Evolutionary conservation across 2,113 vertebrate species (phyloP).

Genomic region (Pangasianodon hypophthalmus): DNA sequence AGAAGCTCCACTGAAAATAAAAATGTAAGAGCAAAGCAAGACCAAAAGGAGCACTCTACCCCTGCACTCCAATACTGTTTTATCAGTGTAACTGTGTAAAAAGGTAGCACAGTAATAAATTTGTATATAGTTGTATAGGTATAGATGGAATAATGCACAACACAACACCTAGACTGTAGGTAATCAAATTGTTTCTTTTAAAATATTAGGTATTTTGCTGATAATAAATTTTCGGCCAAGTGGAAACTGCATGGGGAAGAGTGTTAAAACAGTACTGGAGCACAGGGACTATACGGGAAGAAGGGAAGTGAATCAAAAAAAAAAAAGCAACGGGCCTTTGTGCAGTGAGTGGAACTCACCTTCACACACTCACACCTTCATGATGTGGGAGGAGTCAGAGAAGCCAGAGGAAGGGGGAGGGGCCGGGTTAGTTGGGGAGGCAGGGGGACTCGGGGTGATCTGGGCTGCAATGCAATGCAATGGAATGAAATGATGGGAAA

Average conservation of each 20-base stretch:
- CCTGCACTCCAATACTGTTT: constrained; percentile 17
- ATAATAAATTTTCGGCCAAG: not conserved
- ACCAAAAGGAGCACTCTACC: constrained; percentile 3
- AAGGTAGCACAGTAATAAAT: not conserved
- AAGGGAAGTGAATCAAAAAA: not conserved
- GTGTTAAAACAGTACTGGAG: constrained; percentile 11
- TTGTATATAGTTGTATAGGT: not conserved
- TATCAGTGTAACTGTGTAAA: not conserved
- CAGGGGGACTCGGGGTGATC: constrained; percentile 83
- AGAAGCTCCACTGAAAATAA: constrained; percentile 34
- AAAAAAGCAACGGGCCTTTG: constrained; percentile 16
- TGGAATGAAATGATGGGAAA: constrained; percentile 68
- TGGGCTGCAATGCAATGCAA: constrained; percentile 80
- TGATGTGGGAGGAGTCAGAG: constrained; percentile 83
- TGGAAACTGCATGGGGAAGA: not conserved
- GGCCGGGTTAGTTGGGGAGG: constrained; percentile 85
- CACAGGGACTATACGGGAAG: not conserved
- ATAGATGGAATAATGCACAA: not conserved
- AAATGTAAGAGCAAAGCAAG: constrained; percentile 37
- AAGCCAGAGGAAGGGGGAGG: constrained; percentile 82
- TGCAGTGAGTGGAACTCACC: constrained; percentile 78
- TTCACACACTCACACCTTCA: constrained; percentile 87
- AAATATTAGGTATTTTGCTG: not conserved
- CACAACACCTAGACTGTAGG: not conserved
- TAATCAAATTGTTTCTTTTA: not conserved